Conservation (phyloP, 2,797 vertebrate genomes). For the Lycodopsis pacificus region DNA sequence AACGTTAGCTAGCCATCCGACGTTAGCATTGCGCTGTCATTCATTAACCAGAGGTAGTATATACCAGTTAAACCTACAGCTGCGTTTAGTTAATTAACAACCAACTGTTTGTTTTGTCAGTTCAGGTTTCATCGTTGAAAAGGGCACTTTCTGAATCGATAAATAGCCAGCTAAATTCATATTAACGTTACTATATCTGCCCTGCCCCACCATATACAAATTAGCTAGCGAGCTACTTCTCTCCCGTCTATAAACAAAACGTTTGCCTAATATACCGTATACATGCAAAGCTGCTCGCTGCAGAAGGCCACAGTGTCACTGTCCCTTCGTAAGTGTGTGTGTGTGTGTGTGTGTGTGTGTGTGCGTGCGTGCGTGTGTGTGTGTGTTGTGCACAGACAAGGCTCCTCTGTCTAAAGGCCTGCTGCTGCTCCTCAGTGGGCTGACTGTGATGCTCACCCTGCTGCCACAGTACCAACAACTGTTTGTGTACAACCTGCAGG, state of each 20-base stretch:
- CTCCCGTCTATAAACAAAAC: not conserved
- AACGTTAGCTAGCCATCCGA: constrained; percentile 33
- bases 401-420: constrained; percentile 95
- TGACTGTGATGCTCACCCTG: constrained; percentile 90
- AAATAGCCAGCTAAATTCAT: not conserved
- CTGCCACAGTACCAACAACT: constrained; percentile 93
- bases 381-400: constrained; percentile 86
- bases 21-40: constrained; percentile 73
- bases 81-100: not conserved
- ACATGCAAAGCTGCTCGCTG: not conserved
- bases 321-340: not conserved
- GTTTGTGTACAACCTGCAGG: constrained; percentile 91
- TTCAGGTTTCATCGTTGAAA: not conserved
- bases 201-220: not conserved
- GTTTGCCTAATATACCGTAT: not conserved
- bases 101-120: fast-evolving
- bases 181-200: not conserved
- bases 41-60: constrained; percentile 62
- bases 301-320: not conserved
- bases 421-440: constrained; percentile 89
- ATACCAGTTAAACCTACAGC: not conserved
- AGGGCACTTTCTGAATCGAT: too few relatives aligned
- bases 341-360: not conserved
- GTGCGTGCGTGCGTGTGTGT: not conserved
- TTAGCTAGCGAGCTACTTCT: not conserved